Percentiles rank a stretch among this genome's conserved stretches.
phyloP scores from a whole-genome alignment of 2,113 vertebrate genomes.

The Labeo rohita region DNA sequence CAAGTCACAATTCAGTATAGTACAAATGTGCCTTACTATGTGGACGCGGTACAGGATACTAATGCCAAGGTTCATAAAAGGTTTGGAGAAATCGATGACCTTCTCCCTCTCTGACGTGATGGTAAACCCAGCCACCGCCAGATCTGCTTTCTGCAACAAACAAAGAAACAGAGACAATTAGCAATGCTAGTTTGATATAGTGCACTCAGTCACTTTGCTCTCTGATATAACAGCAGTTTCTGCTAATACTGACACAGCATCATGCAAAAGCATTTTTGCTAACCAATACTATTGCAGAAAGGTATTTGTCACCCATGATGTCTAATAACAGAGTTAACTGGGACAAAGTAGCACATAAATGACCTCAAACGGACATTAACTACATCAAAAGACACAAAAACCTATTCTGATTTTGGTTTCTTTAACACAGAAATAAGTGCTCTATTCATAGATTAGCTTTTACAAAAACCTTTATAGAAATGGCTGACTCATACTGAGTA shows the following conservation, averaged over 20 bases:
- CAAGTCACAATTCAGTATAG: not conserved
- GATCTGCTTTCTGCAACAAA: constrained; percentile 84
- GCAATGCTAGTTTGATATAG: not conserved
- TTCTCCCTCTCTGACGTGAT: constrained; percentile 91
- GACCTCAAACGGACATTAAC: not conserved
- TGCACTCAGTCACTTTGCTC: not conserved
- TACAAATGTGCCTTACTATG: constrained; percentile 71
- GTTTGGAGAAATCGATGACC: constrained; percentile 92
- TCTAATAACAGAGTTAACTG: not conserved
- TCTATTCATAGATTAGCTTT: not conserved
- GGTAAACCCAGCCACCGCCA: constrained; percentile 88
- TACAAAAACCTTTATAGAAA: not conserved
- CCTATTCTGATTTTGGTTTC: not conserved
- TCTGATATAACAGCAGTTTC: too few relatives aligned
- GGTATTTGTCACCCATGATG: not conserved
- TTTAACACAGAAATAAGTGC: not conserved
- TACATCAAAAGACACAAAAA: not conserved
- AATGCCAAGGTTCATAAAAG: constrained; percentile 90
- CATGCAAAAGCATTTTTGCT: not conserved
- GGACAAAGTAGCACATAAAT: not conserved
- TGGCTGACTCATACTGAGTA: not conserved
- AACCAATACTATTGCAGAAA: not conserved
- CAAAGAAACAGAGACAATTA: constrained; percentile 51
- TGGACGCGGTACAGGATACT: constrained; percentile 88
- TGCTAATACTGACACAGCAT: not conserved